These are phyloP conservation scores for Melanchra persicariae DNA, from an alignment of 2,888 invertebrate genomes.

Conservation along the genomic window DNA sequence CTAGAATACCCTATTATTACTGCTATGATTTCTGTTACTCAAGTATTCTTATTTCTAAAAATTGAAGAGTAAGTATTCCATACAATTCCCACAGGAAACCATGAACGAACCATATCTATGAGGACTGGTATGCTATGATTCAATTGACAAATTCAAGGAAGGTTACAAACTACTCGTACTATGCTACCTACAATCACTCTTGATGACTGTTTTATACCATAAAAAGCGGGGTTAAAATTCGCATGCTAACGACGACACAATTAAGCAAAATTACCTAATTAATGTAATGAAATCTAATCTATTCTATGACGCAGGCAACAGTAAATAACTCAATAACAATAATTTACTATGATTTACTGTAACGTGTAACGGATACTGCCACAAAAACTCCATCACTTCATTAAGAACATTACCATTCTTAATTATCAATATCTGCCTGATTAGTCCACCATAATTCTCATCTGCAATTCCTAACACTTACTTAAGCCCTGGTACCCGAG, in stretches of 20 bases:
- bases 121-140: too few relatives aligned
- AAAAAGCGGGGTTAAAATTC: neutral
- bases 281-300: neutral
- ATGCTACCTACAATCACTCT: too few relatives aligned
- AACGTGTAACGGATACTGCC: slow-evolving; percentile 1
- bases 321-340: neutral
- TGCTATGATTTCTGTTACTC: too few relatives aligned
- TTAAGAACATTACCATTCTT: slow-evolving; percentile 36
- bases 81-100: too few relatives aligned
- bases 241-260: neutral
- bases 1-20: too few relatives aligned
- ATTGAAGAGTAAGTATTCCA: too few relatives aligned
- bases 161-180: too few relatives aligned
- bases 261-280: neutral
- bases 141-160: too few relatives aligned
- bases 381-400: slow-evolving; percentile 17
- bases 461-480: neutral
- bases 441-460: neutral
- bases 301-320: neutral
- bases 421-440: slow-evolving; percentile 21
- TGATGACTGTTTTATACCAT: neutral
- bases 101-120: too few relatives aligned
- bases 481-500: slow-evolving; percentile 2
- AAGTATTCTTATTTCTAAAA: too few relatives aligned
- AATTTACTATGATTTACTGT: slow-evolving; percentile 18